phyloP scores from a whole-genome alignment of 2,113 vertebrate species.

The Laticauda colubrina region DNA sequence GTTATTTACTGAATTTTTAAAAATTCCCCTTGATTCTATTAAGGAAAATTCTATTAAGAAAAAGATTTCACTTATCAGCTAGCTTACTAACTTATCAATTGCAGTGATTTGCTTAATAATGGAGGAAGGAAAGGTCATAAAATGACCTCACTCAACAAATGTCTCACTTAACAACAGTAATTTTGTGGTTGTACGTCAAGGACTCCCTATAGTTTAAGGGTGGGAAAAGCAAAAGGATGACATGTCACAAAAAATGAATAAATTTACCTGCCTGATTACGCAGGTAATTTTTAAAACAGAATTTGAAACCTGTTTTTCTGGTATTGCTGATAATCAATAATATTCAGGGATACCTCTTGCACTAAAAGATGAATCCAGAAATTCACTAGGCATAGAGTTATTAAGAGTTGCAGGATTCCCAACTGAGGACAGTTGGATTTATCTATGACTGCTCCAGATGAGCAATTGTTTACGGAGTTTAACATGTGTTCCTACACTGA shows the following conservation, averaged over 20 bases:
- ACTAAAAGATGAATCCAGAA: neutral
- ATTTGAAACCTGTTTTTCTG: neutral
- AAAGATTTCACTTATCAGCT: too few species aligned
- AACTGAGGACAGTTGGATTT: neutral
- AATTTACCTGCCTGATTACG: neutral
- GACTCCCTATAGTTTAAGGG: neutral
- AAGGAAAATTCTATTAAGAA: too few species aligned
- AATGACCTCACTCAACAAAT: too few species aligned
- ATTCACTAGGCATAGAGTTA: neutral
- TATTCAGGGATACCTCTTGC: neutral
- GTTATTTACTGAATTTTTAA: too few species aligned
- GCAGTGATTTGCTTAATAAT: too few species aligned
- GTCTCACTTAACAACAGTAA: too few species aligned
- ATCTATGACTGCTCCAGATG: neutral
- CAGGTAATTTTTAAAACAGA: neutral
- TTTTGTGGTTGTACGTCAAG: too few species aligned
- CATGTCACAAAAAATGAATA: neutral
- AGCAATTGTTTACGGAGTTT: neutral
- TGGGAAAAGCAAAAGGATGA: neutral
- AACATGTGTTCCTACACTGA: neutral
- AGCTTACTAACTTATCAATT: too few species aligned
- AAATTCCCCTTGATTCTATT: too few species aligned
- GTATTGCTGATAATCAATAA: neutral
- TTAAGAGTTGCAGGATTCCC: neutral
- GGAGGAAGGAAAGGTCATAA: too few species aligned